Evolutionary conservation across 2,113 vertebrate genomes (phyloP).

Genomic region (Steatornis caripensis): DNA sequence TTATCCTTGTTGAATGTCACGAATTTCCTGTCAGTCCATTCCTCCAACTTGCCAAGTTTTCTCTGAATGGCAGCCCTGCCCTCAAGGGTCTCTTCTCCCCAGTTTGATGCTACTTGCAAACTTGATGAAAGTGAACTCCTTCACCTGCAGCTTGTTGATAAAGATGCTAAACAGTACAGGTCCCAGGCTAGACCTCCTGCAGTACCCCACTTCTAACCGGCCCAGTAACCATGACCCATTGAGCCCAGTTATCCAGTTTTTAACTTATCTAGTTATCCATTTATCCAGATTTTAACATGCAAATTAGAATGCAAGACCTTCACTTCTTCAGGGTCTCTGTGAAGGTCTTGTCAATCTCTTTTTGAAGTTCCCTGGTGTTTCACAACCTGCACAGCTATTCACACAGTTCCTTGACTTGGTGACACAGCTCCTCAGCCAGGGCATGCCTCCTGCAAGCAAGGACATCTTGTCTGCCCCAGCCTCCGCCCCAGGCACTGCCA

Average conservation of each 20-base stretch:
- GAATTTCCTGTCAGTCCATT: not conserved
- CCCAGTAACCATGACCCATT: not conserved
- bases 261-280: not conserved
- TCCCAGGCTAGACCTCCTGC: not conserved
- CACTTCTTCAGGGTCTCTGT: not conserved
- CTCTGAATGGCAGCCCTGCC: not conserved
- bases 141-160: not conserved
- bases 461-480: not conserved
- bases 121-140: not conserved
- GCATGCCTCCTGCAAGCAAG: not conserved
- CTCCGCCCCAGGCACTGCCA: not conserved
- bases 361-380: not conserved
- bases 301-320: not conserved
- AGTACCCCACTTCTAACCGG: not conserved
- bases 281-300: not conserved
- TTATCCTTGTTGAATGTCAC: not conserved
- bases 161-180: not conserved
- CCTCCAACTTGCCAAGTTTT: not conserved
- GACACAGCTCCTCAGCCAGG: not conserved
- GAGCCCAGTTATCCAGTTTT: not conserved
- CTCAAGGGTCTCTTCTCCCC: not conserved
- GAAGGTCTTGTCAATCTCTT: not conserved
- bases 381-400: not conserved
- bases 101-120: not conserved
- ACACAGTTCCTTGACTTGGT: not conserved